Evolutionary conservation across 2,797 vertebrate genomes (phyloP), one percentile per base, ranked within the genome.

Genomic region (Gymnocypris eckloni): DNA sequence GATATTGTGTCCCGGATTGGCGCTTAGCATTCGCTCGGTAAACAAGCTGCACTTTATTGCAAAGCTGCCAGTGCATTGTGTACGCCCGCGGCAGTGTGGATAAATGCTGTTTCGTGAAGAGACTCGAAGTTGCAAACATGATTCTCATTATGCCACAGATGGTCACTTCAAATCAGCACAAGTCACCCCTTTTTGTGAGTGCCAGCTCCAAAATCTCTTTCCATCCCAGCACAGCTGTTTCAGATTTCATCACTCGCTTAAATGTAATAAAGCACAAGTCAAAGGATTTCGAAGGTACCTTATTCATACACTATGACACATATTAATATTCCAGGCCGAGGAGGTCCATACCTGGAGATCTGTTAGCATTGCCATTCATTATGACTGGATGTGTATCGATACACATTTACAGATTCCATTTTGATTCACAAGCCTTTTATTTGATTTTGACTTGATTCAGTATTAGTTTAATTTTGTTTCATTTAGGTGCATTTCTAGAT

Each of bases 111-210:
- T 84, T 78, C 28, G 61, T 78, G 73, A 78, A 43, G 75, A 78
- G 37, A 85, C 50, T 78, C 18, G 16, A 71, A 79, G 75, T 70
- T 59, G 25, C 66, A 79, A 79, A 85, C 75, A 71, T 33, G 66
- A 16, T 71, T 85, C 61, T 85, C 83, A 79, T 79, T 71, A 78
- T 71, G 76, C 50, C 83, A 85, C 75, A 79, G 83, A 85, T 79
- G 83, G 83, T 85, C 76, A 85, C 75, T 79, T 79, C 37, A 84
- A 67, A 79, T 79, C 61, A 69, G 72, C 45, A n/a, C 72, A 28
- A 84, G 56, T 77, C n/a, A 4, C 41, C 22, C 13, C 45, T 84
- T 50, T 69, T 69, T 77, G 45, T 22, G n/a, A 59, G 48, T 79
- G 75, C 75, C 64, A 84, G 64, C 61, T 71, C 37, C 13, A 22